Evolutionary conservation across 2,888 invertebrate genomes (phyloP), one percentile per base, ranked within the genome.

Genomic region (Temnothorax unifasciatus): DNA sequence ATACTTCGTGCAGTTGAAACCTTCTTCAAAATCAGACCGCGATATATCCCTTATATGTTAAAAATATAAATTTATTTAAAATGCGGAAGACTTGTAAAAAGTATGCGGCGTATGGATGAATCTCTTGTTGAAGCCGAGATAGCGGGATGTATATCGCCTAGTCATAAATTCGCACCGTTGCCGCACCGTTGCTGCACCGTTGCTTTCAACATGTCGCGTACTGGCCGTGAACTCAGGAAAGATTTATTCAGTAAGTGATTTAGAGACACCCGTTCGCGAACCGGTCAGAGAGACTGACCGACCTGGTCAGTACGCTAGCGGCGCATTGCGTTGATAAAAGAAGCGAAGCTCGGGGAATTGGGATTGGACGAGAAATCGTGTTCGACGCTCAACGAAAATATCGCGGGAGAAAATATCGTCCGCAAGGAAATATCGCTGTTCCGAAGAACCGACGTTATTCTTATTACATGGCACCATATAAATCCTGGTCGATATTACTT

Each of bases 241-340:
- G 79, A 81, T 81, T 81, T 81, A 81, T 81, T 81, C 71, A 71
- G 79, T 81, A 81, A 81, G 71, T 81, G 79, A 81, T 81, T 81
- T 81, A 81, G 59, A 47, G 71, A 81, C 71, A 69, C 59, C 71
- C 18, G 47, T 59, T 59, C 38, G 71, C 71, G 59, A 81, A 71
- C 18, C 79, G 69, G 21, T 79, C 69, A 79, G 71, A 57, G 34
- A 47, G 59, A 81, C 47, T 71, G 79, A 71, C 47, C 71, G 59
- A 71, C 59, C 34, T 47, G 47, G 41, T 57, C 73, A 57, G 21
- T 59, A n/a, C 57, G 25, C 76, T 29, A 25, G 41, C 18, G 44
- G 68, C 18, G 71, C 71, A 81, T 25, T 71, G 59, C 71, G 38
- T 81, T 81, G 79, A 81, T 81, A 81, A 71, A 81, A 57, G 71